Evolutionary conservation across 2,797 vertebrate species (phyloP), one percentile per base, ranked within the genome.

Genomic region (Pteronotus mesoamericanus): DNA sequence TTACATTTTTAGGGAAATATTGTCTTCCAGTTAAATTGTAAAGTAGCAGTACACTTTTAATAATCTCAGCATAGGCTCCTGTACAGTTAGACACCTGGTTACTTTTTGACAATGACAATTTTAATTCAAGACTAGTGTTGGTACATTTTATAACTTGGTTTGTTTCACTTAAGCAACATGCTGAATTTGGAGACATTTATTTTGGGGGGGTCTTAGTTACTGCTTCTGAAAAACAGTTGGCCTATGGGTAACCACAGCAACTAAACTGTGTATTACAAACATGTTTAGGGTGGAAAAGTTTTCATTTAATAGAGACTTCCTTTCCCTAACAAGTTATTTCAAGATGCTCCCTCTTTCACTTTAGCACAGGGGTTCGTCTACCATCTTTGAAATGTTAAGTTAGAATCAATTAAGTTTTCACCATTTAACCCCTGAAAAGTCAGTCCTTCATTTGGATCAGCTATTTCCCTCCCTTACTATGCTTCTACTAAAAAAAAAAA

Each of bases 251-350:
- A 64, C 93, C 97, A 97, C 97, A 96, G 97, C 97, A 98, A 97
- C 98, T 39, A 29, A 89, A 92, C 85, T 18, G 97, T 98, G 97
- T 98, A 91, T 96, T 75, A 87, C 97, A 98, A 98, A 98, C 98
- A 98, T 48, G 44, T 92, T 97, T 91, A 83, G 26, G 91, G 94
- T 96, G 91, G 86, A 59, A 96, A 92, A 97, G 94, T 64, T 97
- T 96, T 96, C 94, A 42, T 85, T 96, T 94, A 14, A 42, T 95
- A 0, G 89, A 69, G 72, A 46, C 22, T 97, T 97, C 94, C 95
- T 96, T 94, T 37, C 3, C 44, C 0, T 34, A 6, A 57, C 21
- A 16, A 7, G 3, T 68, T 21, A 39, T 78, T 72, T 87, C 69
- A 0, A 0, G 3, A 0, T 44, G 0, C 26, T 32, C 42, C 9